These are phyloP conservation scores for Malurus elegans DNA, from an alignment of 2,113 vertebrate genomes.

Conservation along the genomic window DNA sequence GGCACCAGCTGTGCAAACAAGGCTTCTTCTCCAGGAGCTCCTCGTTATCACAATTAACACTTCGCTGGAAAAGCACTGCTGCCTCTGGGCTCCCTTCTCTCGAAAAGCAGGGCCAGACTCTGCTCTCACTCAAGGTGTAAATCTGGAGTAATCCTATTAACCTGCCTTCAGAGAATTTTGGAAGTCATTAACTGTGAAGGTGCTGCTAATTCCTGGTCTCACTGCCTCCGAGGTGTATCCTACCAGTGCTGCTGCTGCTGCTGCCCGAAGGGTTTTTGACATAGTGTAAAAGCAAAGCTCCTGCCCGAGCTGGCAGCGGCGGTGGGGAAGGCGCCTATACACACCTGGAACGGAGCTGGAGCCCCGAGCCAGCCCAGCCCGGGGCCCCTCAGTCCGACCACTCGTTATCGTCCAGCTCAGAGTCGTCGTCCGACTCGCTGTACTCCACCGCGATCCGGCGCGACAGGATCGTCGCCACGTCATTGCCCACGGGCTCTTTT, in stretches of 20 bases:
- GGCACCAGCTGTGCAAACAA: not conserved
- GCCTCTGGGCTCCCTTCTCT: not conserved
- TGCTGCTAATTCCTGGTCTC: not conserved
- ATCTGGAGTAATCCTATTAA: not conserved
- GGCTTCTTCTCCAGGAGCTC: not conserved
- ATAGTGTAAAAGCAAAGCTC: constrained; percentile 66
- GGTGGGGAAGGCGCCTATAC: constrained; percentile 2
- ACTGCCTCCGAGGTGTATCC: constrained; percentile 8
- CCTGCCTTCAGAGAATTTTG: not conserved
- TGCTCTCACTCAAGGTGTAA: not conserved
- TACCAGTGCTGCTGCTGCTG: constrained; percentile 7
- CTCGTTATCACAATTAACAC: not conserved
- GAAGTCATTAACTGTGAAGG: not conserved
- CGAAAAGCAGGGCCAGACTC: not conserved
- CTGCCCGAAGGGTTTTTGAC: constrained; percentile 16
- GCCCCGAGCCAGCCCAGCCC: not conserved
- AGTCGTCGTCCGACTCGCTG: constrained; percentile 94
- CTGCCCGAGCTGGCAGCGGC: not conserved
- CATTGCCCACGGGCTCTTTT: constrained; percentile 89
- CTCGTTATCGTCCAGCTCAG: constrained; percentile 90
- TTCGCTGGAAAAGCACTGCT: not conserved
- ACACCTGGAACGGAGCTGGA: not conserved
- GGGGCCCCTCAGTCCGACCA: constrained; percentile 83
- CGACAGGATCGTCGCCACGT: constrained; percentile 90
- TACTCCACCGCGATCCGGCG: constrained; percentile 92